These are phyloP conservation scores for Talpa occidentalis DNA, from an alignment of 2,113 vertebrate genomes.

Conservation along the genomic window DNA sequence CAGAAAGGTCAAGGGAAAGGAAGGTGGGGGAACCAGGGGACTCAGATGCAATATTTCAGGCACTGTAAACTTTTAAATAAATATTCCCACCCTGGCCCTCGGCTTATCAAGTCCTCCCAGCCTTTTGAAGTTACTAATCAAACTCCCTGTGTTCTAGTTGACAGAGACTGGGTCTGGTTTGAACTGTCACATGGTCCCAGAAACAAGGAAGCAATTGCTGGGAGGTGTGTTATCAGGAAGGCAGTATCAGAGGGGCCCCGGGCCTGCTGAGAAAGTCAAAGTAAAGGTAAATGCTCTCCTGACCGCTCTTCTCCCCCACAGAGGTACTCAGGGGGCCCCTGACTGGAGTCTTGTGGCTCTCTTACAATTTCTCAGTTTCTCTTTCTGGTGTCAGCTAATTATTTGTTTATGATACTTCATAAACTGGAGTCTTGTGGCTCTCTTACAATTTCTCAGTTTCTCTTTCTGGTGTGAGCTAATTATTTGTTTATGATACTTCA, in stretches of 20 bases:
- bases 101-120: slow-evolving; percentile 70
- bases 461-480: neutral
- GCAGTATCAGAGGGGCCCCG: neutral
- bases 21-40: neutral
- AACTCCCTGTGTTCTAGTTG: neutral
- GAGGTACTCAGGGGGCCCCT: neutral
- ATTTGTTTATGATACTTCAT: neutral
- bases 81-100: slow-evolving; percentile 46
- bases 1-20: slow-evolving; percentile 69
- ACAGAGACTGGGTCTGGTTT: slow-evolving; percentile 52
- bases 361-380: neutral
- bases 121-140: slow-evolving; percentile 72
- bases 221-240: slow-evolving; percentile 47
- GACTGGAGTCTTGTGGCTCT: neutral
- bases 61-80: slow-evolving; percentile 76
- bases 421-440: too few relatives aligned
- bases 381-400: neutral
- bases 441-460: neutral
- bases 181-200: slow-evolving; percentile 53
- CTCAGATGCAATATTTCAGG: slow-evolving; percentile 59
- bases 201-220: slow-evolving; percentile 23
- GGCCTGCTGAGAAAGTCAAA: slow-evolving; percentile 35
- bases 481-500: neutral
- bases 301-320: neutral
- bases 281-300: slow-evolving; percentile 24